Evolutionary conservation across 2,888 invertebrate genomes (phyloP), one percentile per base, ranked within the genome.

Genomic region (Mythimna impura): DNA sequence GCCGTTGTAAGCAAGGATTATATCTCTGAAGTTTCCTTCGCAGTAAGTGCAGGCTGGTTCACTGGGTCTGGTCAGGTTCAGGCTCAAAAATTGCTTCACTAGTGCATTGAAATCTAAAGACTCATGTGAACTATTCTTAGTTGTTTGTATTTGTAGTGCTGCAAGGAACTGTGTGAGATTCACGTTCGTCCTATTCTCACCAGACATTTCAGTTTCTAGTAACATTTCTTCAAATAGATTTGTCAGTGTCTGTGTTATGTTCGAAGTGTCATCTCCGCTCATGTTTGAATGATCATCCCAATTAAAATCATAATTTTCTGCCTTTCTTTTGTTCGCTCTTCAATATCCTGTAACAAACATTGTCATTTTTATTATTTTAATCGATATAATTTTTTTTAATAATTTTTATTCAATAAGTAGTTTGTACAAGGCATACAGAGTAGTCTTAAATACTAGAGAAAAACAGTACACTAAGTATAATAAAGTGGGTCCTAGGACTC

Each of bases 1-100:
- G 66, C 97, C 94, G 79, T 97, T 97, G 92, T 98, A 98, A 0
- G 96, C 96, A 3, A 96, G 89, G 25, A 97, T 94, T 71, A 97
- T 91, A 63, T 97, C 97, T 60, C 97, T 95, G 69, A 97, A 94
- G 64, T 93, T 94, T 0, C 97, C 97, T 57, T 96, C 96, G 84
- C 97, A 97, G 90, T 97, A 97, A 78, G 94, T 93, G 72, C 96
- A 96, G 0, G 90, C 70, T 0, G 89, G 65, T 67, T 95, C 95
- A 2, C 85, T 78, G 0, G 91, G 77, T 73, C 93, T 94, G 0
- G 93, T 94, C 47, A 95, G 78, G 72, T 96, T 96, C 22, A 96
- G 77, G 66, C 93, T 86, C 90, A 93, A 92, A 22, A 96, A 20
- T 47, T 47, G 71, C 77, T 93, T 94, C 25, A 96, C 93, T 50